phyloP scores from a whole-genome alignment of 2,113 vertebrate species.

The Ploceus nigricollis region DNA sequence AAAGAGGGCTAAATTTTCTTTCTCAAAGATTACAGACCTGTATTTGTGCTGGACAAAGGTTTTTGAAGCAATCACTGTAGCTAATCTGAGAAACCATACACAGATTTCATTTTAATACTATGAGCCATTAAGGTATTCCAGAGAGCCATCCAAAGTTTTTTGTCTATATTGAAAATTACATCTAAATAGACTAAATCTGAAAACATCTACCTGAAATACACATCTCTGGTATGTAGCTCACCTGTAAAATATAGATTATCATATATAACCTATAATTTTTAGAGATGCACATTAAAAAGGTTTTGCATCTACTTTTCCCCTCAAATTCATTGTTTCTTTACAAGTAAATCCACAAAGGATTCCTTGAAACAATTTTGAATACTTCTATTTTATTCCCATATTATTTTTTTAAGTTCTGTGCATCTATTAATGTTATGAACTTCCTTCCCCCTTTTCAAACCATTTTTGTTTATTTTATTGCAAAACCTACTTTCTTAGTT shows the following conservation, averaged over 20 bases:
- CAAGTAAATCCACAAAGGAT: neutral
- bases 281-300: neutral
- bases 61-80: neutral
- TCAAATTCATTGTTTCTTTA: neutral
- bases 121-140: neutral
- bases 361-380: neutral
- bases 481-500: neutral
- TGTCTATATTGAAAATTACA: neutral
- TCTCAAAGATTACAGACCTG: neutral
- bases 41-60: neutral
- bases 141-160: neutral
- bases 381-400: neutral
- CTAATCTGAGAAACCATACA: neutral
- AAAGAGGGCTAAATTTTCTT: neutral
- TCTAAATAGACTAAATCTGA: neutral
- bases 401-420: neutral
- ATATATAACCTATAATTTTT: neutral
- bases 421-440: neutral
- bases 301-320: accelerated
- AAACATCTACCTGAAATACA: neutral
- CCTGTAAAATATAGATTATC: neutral
- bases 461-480: neutral
- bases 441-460: neutral
- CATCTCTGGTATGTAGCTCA: neutral
- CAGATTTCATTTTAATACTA: neutral